Base-by-base conservation (phyloP, 2,113 vertebrate genomes). In the Heterocephalus glaber region DNA sequence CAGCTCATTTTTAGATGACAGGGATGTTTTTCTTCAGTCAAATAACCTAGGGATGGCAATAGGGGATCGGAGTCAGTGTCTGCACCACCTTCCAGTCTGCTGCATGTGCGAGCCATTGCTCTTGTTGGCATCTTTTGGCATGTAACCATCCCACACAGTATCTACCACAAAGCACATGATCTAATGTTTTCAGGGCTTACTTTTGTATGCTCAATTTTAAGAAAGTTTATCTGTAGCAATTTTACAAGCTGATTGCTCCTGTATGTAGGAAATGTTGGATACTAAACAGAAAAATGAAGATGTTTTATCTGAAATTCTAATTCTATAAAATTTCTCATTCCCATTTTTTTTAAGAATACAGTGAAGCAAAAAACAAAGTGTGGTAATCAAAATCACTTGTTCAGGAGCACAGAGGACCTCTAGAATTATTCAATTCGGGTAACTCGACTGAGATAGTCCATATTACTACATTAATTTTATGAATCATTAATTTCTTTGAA, bases 391-490 rank as follows among this genome's bases (percentile, higher is more conserved):
- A 74, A 26, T n/a, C 7, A 54, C 5, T 7, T 19, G 28, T 35
- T 87, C 33, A 56, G 1, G 3, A 66, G 7, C 14, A 33, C 4
- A 7, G 58, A 16, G 26, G 5, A 13, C 12, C 11, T 5, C 26
- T 54, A 63, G 20, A 81, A 81, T 60, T 33, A 63, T 47, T 84
- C 17, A 60, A 30, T 24, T n/a, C 8, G 56, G 41, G 44, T 26
- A 24, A 20, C 5, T 19, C 28, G 22, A 33, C 90, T 41, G 30
- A 89, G 16, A 13, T 22, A 24, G 17, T 66, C 16, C 33, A 6
- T 17, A 35, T 66, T 61, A 68, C 44, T 68, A 83, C 91, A 63
- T 68, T 22, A 81, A 92, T 68, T 86, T 85, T 30, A 68, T 86
- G 52, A 65, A 28, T 83, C 13, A 70, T 61, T 94, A 14, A n/a